Conservation (phyloP, 1,140 invertebrate genomes). For the Lethrus apterus region DNA sequence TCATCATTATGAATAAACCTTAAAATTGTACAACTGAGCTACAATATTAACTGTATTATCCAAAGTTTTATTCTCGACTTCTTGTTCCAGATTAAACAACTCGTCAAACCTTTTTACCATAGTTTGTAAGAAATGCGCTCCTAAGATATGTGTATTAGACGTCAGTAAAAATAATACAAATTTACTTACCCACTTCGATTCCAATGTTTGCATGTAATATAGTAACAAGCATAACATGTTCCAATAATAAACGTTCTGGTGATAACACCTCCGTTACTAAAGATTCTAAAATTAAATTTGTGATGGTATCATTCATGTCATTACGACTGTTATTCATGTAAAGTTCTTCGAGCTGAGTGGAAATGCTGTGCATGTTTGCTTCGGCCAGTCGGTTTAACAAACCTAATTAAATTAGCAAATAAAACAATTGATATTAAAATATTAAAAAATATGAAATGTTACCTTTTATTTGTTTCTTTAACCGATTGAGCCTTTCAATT, state of each 20-base stretch:
- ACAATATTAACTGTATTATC: slow-evolving; percentile 79
- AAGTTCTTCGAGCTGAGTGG: slow-evolving; percentile 61
- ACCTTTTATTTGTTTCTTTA: slow-evolving; percentile 76
- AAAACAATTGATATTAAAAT: slow-evolving; percentile 10
- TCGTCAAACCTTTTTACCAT: slow-evolving; percentile 60
- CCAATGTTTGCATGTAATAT: slow-evolving; percentile 87
- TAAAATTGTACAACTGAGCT: slow-evolving; percentile 83
- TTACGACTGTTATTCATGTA: slow-evolving; percentile 71
- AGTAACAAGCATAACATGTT: slow-evolving; percentile 75
- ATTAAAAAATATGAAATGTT: not conserved
- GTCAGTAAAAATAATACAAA: not conserved
- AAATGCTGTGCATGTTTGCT: slow-evolving; percentile 78
- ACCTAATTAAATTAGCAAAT: slow-evolving; percentile 40
- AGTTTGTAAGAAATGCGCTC: slow-evolving; percentile 70
- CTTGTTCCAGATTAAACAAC: slow-evolving; percentile 44
- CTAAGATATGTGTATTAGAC: slow-evolving; percentile 36
- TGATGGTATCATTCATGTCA: slow-evolving; percentile 74
- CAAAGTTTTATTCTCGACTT: slow-evolving; percentile 70
- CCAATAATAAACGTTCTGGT: slow-evolving; percentile 73
- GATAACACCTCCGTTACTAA: slow-evolving; percentile 54
- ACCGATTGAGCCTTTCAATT: slow-evolving; percentile 51
- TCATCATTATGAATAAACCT: slow-evolving; percentile 49
- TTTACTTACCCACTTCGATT: slow-evolving; percentile 71
- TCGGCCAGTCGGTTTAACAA: slow-evolving; percentile 82
- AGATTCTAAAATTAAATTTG: slow-evolving; percentile 60